Evolutionary conservation across 1,140 invertebrate genomes (phyloP).

Genomic region (Philopotamus ludificatus): DNA sequence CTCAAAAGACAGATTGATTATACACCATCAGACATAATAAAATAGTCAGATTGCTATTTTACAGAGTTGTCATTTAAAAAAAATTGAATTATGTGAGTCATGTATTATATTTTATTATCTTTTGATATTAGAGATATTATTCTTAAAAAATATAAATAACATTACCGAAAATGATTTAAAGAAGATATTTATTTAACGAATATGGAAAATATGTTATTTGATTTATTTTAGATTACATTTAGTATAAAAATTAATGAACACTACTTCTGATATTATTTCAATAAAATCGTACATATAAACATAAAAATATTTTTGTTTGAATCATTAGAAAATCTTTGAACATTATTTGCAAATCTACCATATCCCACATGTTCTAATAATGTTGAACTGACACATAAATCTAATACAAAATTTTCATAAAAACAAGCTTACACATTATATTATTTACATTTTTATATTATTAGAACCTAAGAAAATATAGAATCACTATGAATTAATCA

Average conservation of each 20-base stretch:
- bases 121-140: slow-evolving; percentile 47
- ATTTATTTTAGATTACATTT: slow-evolving; percentile 57
- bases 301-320: too few species aligned
- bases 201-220: slow-evolving; percentile 45
- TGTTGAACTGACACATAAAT: not conserved
- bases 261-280: too few species aligned
- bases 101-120: too few species aligned
- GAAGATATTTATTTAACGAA: slow-evolving; percentile 48
- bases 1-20: slow-evolving; percentile 40
- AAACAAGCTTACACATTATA: too few species aligned
- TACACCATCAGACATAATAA: slow-evolving; percentile 48
- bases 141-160: slow-evolving; percentile 57
- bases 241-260: slow-evolving; percentile 59
- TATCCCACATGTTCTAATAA: not conserved
- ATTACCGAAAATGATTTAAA: slow-evolving; percentile 51
- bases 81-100: too few species aligned
- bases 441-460: too few species aligned
- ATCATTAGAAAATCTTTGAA: too few species aligned
- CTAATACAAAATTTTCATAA: not conserved
- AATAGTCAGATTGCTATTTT: too few species aligned
- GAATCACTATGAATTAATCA: not conserved
- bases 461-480: too few species aligned
- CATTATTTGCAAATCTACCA: slow-evolving; percentile 35
- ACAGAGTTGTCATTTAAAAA: too few species aligned
- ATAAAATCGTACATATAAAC: too few species aligned